Conservation (phyloP, 1,140 invertebrate species). For the Bombus consobrinus region DNA sequence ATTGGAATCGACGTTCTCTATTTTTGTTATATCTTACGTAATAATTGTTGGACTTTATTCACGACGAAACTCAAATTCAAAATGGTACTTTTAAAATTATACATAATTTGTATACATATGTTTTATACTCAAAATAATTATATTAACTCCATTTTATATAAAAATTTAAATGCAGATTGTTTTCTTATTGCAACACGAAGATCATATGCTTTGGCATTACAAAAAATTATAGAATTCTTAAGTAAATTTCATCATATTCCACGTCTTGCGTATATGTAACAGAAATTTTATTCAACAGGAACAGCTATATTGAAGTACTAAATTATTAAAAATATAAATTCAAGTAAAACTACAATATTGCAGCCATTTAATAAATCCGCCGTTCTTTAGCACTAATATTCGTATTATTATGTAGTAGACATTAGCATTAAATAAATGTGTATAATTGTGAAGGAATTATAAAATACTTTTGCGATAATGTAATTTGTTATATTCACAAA, state of each 20-base stretch:
- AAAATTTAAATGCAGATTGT: neutral
- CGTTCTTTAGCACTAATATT: neutral
- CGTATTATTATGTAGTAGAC: neutral
- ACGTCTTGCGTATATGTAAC: neutral
- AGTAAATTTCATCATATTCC: neutral
- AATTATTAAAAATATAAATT: conserved; percentile 10
- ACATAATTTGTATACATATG: neutral
- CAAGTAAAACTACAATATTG: neutral
- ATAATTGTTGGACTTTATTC: conserved; percentile 20
- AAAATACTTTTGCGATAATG: neutral
- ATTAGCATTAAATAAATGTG: neutral
- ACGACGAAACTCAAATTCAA: conserved; percentile 18
- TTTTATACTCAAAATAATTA: neutral
- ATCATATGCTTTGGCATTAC: neutral
- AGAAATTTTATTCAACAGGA: neutral
- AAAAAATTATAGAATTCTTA: neutral
- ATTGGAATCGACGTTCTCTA: neutral
- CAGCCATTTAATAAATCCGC: neutral
- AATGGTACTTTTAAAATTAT: neutral
- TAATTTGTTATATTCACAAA: neutral
- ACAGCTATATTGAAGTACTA: neutral
- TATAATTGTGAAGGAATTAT: neutral
- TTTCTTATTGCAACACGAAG: neutral
- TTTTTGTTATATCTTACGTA: conserved; percentile 27
- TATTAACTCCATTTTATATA: neutral